phyloP scores from a whole-genome alignment of 2,797 vertebrate species.

The Clarias pachynema region DNA sequence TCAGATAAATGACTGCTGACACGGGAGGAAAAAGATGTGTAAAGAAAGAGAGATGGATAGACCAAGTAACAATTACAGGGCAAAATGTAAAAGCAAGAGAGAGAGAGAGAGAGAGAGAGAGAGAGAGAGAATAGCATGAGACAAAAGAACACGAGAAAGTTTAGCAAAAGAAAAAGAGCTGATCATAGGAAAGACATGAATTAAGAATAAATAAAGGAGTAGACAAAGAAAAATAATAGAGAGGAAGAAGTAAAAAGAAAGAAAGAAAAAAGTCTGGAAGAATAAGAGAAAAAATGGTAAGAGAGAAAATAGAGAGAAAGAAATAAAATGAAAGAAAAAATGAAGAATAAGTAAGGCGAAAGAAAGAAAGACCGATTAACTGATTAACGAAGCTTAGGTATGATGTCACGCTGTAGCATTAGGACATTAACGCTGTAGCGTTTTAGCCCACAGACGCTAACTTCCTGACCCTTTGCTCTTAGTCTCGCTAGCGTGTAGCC shows the following conservation, averaged over 20 bases:
- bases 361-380: background rate
- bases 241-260: background rate
- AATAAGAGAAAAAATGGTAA: background rate
- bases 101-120: background rate
- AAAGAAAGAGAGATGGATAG: background rate
- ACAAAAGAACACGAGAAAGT: background rate
- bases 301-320: background rate
- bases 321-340: background rate
- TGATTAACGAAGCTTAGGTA: background rate
- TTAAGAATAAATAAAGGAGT: background rate
- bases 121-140: no score
- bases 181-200: background rate
- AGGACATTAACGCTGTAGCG: background rate
- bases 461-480: background rate
- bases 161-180: no score
- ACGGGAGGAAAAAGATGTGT: background rate
- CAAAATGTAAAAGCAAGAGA: no score
- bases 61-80: background rate
- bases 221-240: no score
- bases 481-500: background rate
- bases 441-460: background rate
- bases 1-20: constrained; percentile 42
- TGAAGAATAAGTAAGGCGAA: background rate
- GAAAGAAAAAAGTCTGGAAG: background rate
- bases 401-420: background rate